Conservation (phyloP, 2,113 vertebrate species). For the Chloebia gouldiae region DNA sequence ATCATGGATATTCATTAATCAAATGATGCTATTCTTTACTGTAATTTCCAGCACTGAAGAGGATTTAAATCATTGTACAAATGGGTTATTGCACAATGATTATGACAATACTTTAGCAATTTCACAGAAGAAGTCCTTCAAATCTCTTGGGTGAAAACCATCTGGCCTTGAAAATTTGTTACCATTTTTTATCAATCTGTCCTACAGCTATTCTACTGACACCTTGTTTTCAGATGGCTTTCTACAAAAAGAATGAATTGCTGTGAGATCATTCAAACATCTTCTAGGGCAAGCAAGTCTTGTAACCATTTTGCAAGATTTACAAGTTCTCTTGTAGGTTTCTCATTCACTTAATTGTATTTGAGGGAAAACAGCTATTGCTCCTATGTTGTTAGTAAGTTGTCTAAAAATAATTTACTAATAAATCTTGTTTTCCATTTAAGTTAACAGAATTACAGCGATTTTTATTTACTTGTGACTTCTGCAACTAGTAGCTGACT, state of each 20-base stretch:
- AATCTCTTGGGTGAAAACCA: background rate
- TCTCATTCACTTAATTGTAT: background rate
- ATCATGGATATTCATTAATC: background rate
- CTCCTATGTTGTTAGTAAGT: background rate
- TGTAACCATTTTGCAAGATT: background rate
- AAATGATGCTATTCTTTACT: background rate
- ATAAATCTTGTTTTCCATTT: background rate
- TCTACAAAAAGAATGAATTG: background rate
- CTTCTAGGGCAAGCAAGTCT: background rate
- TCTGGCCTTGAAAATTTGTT: conserved; percentile 10
- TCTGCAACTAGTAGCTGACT: background rate
- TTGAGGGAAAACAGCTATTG: background rate
- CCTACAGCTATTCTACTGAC: background rate
- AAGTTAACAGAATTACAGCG: background rate
- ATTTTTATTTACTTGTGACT: background rate
- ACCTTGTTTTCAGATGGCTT: background rate
- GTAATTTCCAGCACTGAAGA: background rate
- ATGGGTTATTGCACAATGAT: background rate
- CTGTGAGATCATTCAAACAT: background rate
- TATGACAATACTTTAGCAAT: background rate
- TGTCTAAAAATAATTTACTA: background rate
- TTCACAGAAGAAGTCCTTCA: background rate
- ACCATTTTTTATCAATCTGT: background rate
- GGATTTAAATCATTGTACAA: background rate
- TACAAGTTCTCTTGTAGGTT: background rate